Base-by-base conservation (phyloP, 2,113 vertebrate species). In the Datnioides undecimradiatus region DNA sequence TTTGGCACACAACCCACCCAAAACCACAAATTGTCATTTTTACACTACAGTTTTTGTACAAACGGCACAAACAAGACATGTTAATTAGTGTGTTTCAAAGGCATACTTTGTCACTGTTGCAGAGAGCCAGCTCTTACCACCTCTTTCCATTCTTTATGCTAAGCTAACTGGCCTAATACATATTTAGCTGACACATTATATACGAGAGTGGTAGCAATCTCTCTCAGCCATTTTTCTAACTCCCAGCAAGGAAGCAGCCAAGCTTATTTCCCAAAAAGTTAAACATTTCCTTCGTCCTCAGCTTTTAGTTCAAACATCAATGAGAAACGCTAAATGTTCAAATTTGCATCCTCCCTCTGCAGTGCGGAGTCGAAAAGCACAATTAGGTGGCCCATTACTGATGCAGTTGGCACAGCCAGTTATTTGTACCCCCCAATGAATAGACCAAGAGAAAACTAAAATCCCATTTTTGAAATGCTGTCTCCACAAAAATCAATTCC, bases 401-500 rank as follows among this genome's bases (percentile, higher is more conserved):
- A 71, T 54, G 46, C 52, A 70, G 60, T 80, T 49, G 78, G 62
- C 54, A 14, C 43, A 36, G 45, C 62, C 76, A 59, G 51, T 72
- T 77, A 81, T 79, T 71, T 65, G 40, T 71, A 21, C n/a, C 54
- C 82, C 78, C 67, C n/a, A 21, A 49, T 60, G 77, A 78, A 66
- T 49, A 58, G 78, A 45, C 16, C 2, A 43, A 78, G 36, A 69
- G 36, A 83, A 83, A 89, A 84, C 74, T 51, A 64, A 80, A 87
- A 88, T 84, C 68, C 75, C 63, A 85, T 82, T 87, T 86, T 85
- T 79, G 11, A 90, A 88, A 83, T 12, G 65, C 72, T 75, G 64
- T 59, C 62, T 81, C 73, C 64, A 58, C 75, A 79, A 83, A 84
- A 90, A 87, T 91, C 82, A 62, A 86, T 88, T 88, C 76, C 69